A percentile compares a stretch with the other conserved stretches of the same genome.
Conservation (phyloP, 2,797 vertebrate genomes). For the Salarias fasciatus region DNA sequence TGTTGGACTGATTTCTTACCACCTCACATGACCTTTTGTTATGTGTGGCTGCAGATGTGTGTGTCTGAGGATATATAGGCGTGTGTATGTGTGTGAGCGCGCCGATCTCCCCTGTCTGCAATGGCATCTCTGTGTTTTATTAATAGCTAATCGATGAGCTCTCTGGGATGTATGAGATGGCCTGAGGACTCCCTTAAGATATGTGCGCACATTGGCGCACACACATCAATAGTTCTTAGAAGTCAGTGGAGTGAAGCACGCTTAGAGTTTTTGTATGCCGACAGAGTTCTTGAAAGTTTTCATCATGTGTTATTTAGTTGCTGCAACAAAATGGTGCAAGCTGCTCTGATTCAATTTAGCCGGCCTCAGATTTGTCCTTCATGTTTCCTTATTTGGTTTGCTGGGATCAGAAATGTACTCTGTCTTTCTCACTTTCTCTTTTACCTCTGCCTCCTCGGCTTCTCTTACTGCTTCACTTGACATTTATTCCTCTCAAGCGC, state of each 20-base stretch:
- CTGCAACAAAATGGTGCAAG: slow-evolving; percentile 21
- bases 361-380: slow-evolving; percentile 19
- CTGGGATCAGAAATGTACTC: slow-evolving; percentile 38
- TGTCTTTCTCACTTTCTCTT: slow-evolving; percentile 31
- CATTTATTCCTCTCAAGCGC: slow-evolving; percentile 68
- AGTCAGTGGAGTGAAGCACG: slow-evolving; percentile 35
- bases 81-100: slow-evolving; percentile 19
- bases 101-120: slow-evolving; percentile 72
- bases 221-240: slow-evolving; percentile 44
- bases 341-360: slow-evolving; percentile 15
- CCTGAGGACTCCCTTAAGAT: slow-evolving; percentile 73
- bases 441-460: slow-evolving; percentile 35
- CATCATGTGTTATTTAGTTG: slow-evolving; percentile 7
- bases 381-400: slow-evolving; percentile 27
- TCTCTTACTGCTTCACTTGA: slow-evolving; percentile 61
- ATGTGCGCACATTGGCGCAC: slow-evolving; percentile 65
- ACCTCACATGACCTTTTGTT: slow-evolving; percentile 24
- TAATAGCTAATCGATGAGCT: slow-evolving; percentile 85
- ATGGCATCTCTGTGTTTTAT: slow-evolving; percentile 78
- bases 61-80: slow-evolving; percentile 13
- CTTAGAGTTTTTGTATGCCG: slow-evolving; percentile 34
- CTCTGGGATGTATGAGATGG: slow-evolving; percentile 74
- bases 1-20: not conserved
- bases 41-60: slow-evolving; percentile 6
- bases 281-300: slow-evolving; percentile 15